Conservation (phyloP, 2,888 invertebrate genomes). For the Hedychridium roseum region DNA sequence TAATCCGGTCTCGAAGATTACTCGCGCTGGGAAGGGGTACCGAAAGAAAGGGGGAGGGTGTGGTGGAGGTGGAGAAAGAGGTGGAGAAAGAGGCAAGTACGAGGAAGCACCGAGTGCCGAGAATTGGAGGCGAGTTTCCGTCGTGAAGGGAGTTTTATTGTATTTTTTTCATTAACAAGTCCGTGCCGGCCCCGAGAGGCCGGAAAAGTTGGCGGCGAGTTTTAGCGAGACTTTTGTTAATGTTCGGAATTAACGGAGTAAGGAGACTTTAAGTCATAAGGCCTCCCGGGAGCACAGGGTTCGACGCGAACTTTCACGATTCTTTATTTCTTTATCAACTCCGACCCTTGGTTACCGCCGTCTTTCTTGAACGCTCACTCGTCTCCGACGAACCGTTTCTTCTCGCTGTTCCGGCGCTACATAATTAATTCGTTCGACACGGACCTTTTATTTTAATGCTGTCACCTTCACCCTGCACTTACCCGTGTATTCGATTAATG, state of each 20-base stretch:
- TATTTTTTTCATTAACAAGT: conserved; percentile 64
- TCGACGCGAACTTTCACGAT: conserved; percentile 62
- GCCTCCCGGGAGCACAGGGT: conserved; percentile 56
- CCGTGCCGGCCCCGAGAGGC: conserved; percentile 48
- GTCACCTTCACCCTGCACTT: background rate
- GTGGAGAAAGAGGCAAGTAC: no score
- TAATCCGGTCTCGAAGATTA: conserved; percentile 22
- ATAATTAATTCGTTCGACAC: conserved; percentile 48
- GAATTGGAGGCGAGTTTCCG: conserved; percentile 39
- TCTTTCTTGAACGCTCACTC: conserved; percentile 29
- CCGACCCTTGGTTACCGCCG: conserved; percentile 35
- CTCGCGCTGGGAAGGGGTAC: no score
- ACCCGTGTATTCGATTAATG: no score
- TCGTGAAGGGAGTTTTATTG: conserved; percentile 54
- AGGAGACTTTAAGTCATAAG: conserved; percentile 64
- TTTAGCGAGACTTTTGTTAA: conserved; percentile 64
- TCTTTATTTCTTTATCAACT: conserved; percentile 64
- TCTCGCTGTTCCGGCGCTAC: conserved; percentile 36
- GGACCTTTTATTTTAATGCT: background rate
- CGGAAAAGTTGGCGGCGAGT: conserved; percentile 57
- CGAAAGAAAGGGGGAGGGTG: conserved; percentile 14
- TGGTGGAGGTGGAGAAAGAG: no score
- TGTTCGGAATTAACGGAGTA: conserved; percentile 64
- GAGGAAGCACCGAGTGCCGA: conserved; percentile 26
- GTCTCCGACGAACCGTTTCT: conserved; percentile 40